These are phyloP conservation scores for Lepidocolaptes lacrymiger DNA, from an alignment of 2,797 vertebrate genomes.

Conservation along the genomic window DNA sequence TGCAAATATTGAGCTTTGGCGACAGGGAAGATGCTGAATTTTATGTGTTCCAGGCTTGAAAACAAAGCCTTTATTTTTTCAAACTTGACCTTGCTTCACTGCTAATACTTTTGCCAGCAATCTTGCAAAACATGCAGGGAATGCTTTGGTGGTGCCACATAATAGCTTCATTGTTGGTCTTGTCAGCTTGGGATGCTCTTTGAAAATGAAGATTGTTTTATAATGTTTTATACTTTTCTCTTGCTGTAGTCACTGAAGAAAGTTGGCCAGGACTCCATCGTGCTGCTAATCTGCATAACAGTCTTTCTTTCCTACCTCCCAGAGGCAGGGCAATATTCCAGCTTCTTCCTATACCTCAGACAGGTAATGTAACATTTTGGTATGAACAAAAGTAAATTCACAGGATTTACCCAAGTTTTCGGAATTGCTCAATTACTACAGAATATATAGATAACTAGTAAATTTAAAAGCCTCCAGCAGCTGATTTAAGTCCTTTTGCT, in stretches of 20 bases:
- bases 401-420: background rate
- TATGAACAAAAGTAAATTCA: background rate
- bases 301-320: conserved; percentile 90
- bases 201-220: background rate
- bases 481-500: background rate
- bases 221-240: background rate
- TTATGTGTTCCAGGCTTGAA: background rate
- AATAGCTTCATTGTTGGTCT: background rate
- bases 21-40: background rate
- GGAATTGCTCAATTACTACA: background rate
- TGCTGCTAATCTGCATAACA: conserved; percentile 90
- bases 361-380: conserved; percentile 75
- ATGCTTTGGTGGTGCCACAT: background rate
- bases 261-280: conserved; percentile 87
- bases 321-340: conserved; percentile 89
- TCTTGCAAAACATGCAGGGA: background rate
- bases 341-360: conserved; percentile 89
- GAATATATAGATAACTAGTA: background rate
- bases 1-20: background rate
- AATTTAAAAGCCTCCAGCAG: background rate
- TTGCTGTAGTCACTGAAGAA: conserved; percentile 83
- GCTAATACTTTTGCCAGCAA: rapidly evolving
- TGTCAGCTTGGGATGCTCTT: background rate
- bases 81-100: background rate
- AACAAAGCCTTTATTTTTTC: background rate